Percentiles rank a stretch among this genome's conserved stretches.
Evolutionary conservation across 2,797 vertebrate genomes (phyloP).

Genomic region (Mionectes olivaceus): DNA sequence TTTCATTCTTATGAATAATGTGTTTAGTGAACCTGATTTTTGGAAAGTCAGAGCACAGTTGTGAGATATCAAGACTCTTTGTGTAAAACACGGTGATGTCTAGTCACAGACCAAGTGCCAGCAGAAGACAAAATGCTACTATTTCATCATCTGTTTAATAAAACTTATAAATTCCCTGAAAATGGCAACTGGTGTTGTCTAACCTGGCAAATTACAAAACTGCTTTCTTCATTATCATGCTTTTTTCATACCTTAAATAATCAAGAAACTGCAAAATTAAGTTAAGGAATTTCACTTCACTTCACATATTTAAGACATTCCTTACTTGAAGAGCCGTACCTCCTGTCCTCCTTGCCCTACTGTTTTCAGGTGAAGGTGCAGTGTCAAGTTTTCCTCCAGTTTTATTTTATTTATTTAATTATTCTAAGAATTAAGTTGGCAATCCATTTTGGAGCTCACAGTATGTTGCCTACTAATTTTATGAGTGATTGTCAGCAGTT

Average conservation of each 20-base stretch:
- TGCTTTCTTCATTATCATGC: not conserved
- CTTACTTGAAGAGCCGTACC: rapidly evolving
- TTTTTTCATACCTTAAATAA: not conserved
- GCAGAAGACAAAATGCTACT: not conserved
- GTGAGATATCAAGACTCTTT: not conserved
- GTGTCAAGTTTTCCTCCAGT: not conserved
- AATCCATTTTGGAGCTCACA: not conserved
- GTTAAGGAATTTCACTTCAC: not conserved
- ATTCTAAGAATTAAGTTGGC: not conserved
- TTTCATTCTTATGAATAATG: not conserved
- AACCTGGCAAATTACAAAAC: not conserved
- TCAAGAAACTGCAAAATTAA: not conserved
- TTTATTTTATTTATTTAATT: not conserved
- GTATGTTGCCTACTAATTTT: not conserved
- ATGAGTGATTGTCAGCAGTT: not conserved
- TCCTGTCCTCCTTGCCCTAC: not conserved
- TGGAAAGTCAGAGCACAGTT: not conserved
- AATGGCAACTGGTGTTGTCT: not conserved
- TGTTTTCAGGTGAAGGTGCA: not conserved
- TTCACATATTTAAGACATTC: not conserved
- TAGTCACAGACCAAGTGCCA: not conserved
- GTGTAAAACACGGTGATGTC: not conserved
- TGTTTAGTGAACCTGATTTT: not conserved
- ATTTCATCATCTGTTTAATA: not conserved
- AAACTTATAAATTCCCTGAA: not conserved